phyloP scores from a whole-genome alignment of 1,140 invertebrate species.

The Heliconius melpomene region DNA sequence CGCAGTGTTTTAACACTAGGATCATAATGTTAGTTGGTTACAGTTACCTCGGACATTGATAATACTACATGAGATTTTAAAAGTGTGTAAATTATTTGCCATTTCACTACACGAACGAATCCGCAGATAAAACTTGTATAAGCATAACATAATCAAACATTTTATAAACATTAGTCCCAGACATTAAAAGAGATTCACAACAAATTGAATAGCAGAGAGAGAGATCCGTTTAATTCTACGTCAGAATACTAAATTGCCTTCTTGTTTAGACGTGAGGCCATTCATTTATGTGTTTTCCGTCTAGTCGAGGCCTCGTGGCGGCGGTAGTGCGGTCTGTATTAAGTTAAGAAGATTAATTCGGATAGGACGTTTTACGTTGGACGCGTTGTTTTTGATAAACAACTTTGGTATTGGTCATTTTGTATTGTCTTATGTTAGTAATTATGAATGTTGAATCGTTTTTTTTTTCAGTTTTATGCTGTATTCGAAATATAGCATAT shows the following conservation, averaged over 20 bases:
- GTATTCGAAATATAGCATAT: too few relatives aligned
- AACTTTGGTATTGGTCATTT: not conserved
- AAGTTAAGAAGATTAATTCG: slow-evolving; percentile 29
- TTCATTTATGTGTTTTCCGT: slow-evolving; percentile 38
- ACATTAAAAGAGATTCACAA: slow-evolving; percentile 14
- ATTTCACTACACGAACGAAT: too few relatives aligned
- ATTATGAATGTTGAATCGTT: not conserved
- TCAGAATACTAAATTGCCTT: slow-evolving; percentile 51
- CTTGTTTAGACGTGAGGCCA: slow-evolving; percentile 47
- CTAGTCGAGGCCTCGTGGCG: slow-evolving; percentile 23
- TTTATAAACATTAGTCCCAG: not conserved
- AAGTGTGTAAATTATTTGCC: too few relatives aligned
- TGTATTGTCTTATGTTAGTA: not conserved
- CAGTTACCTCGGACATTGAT: too few relatives aligned
- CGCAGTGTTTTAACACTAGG: too few relatives aligned
- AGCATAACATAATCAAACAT: not conserved
- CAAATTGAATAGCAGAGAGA: slow-evolving; percentile 31
- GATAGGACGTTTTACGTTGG: slow-evolving; percentile 11
- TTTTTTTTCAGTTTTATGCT: not conserved
- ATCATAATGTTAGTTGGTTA: too few relatives aligned
- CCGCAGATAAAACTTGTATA: not conserved
- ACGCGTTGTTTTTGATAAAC: not conserved
- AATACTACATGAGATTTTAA: too few relatives aligned
- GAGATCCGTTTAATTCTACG: slow-evolving; percentile 52
- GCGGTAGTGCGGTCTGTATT: slow-evolving; percentile 30